Conservation (phyloP, 2,888 invertebrate species). For the Pasiphila rectangulata region DNA sequence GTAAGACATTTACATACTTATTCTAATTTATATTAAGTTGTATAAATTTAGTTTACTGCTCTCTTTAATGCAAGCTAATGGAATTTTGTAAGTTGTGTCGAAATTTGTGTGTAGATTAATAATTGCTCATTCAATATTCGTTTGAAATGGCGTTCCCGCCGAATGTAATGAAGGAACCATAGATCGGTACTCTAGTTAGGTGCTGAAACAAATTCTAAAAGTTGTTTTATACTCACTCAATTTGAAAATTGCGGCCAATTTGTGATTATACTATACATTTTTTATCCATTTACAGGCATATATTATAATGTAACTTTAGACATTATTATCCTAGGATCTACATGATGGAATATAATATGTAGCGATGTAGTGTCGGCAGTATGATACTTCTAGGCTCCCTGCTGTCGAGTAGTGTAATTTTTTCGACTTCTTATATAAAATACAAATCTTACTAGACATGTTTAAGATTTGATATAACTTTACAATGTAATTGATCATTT, state of each 20-base stretch:
- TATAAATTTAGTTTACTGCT: slow-evolving; percentile 72
- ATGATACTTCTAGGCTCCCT: slow-evolving; percentile 36
- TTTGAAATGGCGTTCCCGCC: slow-evolving; percentile 28
- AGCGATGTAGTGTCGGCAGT: slow-evolving; percentile 60
- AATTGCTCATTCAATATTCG: slow-evolving; percentile 1
- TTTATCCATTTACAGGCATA: slow-evolving; percentile 75
- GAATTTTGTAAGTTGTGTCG: slow-evolving; percentile 35
- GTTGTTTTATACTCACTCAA: slow-evolving; percentile 32
- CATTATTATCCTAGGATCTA: slow-evolving; percentile 53
- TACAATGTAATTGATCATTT: slow-evolving; percentile 61
- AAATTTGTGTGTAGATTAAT: slow-evolving; percentile 28
- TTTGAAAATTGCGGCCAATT: slow-evolving; percentile 67
- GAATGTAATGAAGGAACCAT: too few relatives aligned
- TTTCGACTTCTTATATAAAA: slow-evolving; percentile 62
- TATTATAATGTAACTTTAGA: slow-evolving; percentile 66
- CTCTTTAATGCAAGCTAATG: slow-evolving; percentile 62
- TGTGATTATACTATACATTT: slow-evolving; percentile 73
- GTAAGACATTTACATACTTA: slow-evolving; percentile 40
- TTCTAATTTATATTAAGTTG: slow-evolving; percentile 69
- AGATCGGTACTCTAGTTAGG: too few relatives aligned
- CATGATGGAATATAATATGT: slow-evolving; percentile 39
- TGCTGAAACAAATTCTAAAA: slow-evolving; percentile 34
- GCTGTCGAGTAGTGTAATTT: slow-evolving; percentile 55
- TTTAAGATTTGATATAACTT: slow-evolving; percentile 73
- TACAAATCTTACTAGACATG: slow-evolving; percentile 46